phyloP scores from a whole-genome alignment of 2,113 vertebrate genomes.

The Pelusios castaneus region DNA sequence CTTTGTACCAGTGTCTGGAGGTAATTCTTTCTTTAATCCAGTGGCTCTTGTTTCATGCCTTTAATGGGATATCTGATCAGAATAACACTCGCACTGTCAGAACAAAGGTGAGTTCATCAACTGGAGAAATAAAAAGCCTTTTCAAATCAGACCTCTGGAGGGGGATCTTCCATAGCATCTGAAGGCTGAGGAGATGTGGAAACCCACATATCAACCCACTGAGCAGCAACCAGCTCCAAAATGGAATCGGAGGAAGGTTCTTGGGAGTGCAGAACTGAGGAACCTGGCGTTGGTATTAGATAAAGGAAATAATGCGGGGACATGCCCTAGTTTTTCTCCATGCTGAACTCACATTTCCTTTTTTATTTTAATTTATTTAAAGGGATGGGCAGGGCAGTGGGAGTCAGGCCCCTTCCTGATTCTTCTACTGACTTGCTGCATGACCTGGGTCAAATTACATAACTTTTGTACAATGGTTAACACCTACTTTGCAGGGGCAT shows the following conservation, averaged over 20 bases:
- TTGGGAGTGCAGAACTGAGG: rapidly evolving
- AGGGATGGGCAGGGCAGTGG: background rate
- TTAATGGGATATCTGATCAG: rapidly evolving
- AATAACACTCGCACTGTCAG: background rate
- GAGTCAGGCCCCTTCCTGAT: background rate
- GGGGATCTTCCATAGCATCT: background rate
- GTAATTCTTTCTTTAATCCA: background rate
- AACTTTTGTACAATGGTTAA: background rate
- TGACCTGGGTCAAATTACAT: background rate
- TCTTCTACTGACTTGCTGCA: background rate
- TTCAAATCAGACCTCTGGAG: background rate
- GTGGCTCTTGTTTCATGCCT: background rate
- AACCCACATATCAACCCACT: background rate
- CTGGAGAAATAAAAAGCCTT: background rate
- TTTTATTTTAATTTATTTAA: too few relatives aligned
- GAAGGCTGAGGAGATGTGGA: background rate
- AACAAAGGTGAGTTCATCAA: rapidly evolving
- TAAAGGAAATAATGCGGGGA: background rate
- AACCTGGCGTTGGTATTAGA: background rate
- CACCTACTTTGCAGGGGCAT: background rate
- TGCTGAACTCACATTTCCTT: background rate
- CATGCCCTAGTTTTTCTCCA: rapidly evolving
- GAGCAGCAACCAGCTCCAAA: background rate
- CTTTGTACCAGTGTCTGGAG: background rate
- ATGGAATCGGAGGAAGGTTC: background rate